Percentiles rank a stretch among this genome's conserved stretches.
phyloP scores from a whole-genome alignment of 2,113 vertebrate species.

The Microtus ochrogaster region DNA sequence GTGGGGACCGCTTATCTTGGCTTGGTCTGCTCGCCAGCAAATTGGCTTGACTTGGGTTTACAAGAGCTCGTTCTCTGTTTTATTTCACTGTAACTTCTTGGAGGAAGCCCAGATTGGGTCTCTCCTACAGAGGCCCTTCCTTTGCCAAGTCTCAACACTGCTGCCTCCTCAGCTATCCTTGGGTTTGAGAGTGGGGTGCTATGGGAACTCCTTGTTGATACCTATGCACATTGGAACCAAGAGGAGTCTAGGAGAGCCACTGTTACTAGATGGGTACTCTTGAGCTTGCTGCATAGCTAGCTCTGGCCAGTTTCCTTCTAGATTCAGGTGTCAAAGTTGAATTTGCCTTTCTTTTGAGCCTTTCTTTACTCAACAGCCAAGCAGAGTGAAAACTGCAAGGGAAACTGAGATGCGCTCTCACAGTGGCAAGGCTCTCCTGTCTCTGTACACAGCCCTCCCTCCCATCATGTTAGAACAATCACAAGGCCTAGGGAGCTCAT shows the following conservation, averaged over 20 bases:
- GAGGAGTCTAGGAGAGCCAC: neutral
- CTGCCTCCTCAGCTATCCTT: neutral
- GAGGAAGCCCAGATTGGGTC: neutral
- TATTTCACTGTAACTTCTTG: neutral
- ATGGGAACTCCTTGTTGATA: neutral
- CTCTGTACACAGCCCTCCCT: neutral
- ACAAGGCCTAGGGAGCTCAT: neutral
- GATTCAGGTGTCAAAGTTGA: neutral
- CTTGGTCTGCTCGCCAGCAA: neutral
- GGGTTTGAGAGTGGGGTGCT: neutral
- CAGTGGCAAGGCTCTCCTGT: neutral
- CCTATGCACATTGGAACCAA: neutral
- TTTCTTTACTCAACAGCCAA: neutral
- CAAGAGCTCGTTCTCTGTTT: neutral
- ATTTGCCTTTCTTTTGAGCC: neutral
- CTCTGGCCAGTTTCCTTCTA: neutral
- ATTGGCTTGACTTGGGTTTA: neutral
- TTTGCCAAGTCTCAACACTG: neutral
- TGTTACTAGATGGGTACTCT: neutral
- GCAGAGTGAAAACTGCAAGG: neutral
- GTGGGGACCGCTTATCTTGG: neutral
- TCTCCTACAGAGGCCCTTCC: neutral
- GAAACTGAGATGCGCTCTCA: neutral
- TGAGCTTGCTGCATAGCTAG: neutral
- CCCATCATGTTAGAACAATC: neutral